A percentile compares a stretch with the other conserved stretches of the same genome.
These are phyloP conservation scores for Drusus annulatus DNA, from an alignment of 1,140 invertebrate genomes.

Conservation along the genomic window DNA sequence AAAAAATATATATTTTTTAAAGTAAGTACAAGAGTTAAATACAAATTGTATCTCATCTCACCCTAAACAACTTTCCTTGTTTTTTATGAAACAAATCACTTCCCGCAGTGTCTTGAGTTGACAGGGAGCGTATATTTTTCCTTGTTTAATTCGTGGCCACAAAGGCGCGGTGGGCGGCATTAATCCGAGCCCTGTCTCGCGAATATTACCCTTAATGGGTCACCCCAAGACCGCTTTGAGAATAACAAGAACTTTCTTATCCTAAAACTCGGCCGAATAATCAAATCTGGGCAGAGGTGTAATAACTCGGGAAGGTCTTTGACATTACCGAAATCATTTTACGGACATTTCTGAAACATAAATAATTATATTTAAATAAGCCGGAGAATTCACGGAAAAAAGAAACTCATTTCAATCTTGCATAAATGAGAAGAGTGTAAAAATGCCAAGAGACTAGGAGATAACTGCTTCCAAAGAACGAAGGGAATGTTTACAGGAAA, in stretches of 20 bases:
- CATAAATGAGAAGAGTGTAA: too few species aligned
- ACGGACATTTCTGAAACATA: slow-evolving; percentile 21
- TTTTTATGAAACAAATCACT: slow-evolving; percentile 30
- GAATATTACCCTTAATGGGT: slow-evolving; percentile 39
- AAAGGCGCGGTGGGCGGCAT: slow-evolving; percentile 27
- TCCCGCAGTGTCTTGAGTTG: slow-evolving; percentile 30
- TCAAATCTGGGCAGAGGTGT: slow-evolving; percentile 38
- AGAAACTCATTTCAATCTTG: too few species aligned
- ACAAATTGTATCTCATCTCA: slow-evolving; percentile 8
- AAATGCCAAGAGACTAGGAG: too few species aligned
- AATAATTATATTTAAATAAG: slow-evolving; percentile 38
- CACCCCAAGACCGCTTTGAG: slow-evolving; percentile 36
- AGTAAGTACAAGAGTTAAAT: neutral
- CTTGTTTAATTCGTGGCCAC: slow-evolving; percentile 33
- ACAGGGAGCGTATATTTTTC: slow-evolving; percentile 32
- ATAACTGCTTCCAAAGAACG: too few species aligned
- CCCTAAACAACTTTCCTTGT: slow-evolving; percentile 18
- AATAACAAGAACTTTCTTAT: slow-evolving; percentile 46
- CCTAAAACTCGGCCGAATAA: slow-evolving; percentile 32
- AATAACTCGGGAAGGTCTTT: slow-evolving; percentile 19
- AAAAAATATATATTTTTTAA: too few species aligned
- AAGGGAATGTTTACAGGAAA: too few species aligned
- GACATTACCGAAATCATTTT: slow-evolving; percentile 13
- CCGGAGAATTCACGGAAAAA: too few species aligned
- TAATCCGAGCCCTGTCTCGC: slow-evolving; percentile 29